Percentiles rank a stretch among this genome's conserved stretches.
Evolutionary conservation across 2,797 vertebrate genomes (phyloP).

Genomic region (Sebastes kiyomatsui): DNA sequence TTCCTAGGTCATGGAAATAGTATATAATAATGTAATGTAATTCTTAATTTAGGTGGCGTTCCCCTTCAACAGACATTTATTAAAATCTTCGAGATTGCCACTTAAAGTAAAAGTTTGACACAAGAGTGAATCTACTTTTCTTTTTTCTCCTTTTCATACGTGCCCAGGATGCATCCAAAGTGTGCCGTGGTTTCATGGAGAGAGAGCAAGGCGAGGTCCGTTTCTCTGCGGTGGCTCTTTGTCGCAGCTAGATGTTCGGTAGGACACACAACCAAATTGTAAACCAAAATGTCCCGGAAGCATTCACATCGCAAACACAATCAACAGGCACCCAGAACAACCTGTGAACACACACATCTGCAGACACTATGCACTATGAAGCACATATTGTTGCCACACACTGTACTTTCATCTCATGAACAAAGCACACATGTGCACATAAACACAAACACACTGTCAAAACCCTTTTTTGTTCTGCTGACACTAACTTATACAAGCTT

Average conservation of each 20-base stretch:
- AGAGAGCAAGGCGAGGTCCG: conserved; percentile 93
- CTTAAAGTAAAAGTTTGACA: not conserved
- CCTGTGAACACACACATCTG: conserved; percentile 60
- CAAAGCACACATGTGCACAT: conserved; percentile 42
- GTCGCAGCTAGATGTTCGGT: conserved; percentile 77
- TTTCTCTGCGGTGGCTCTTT: conserved; percentile 94
- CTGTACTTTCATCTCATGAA: conserved; percentile 36
- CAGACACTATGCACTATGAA: conserved; percentile 67
- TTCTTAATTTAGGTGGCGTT: too few relatives aligned
- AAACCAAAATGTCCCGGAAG: conserved; percentile 46
- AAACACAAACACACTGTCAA: conserved; percentile 11
- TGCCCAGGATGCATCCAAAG: conserved; percentile 89
- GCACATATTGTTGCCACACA: conserved; percentile 58
- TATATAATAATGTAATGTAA: too few relatives aligned
- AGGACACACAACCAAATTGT: conserved; percentile 7
- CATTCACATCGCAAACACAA: conserved; percentile 49
- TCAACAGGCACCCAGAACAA: conserved; percentile 36
- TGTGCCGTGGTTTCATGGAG: conserved; percentile 92
- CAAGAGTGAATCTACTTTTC: not conserved
- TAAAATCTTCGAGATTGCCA: not conserved
- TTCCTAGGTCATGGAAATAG: too few relatives aligned
- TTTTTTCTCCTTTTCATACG: not conserved
- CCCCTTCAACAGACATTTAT: not conserved
- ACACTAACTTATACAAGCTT: conserved; percentile 40
- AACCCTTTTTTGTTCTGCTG: conserved; percentile 44